Conservation (phyloP, 2,888 invertebrate genomes). For the Diarsia dahlii region DNA sequence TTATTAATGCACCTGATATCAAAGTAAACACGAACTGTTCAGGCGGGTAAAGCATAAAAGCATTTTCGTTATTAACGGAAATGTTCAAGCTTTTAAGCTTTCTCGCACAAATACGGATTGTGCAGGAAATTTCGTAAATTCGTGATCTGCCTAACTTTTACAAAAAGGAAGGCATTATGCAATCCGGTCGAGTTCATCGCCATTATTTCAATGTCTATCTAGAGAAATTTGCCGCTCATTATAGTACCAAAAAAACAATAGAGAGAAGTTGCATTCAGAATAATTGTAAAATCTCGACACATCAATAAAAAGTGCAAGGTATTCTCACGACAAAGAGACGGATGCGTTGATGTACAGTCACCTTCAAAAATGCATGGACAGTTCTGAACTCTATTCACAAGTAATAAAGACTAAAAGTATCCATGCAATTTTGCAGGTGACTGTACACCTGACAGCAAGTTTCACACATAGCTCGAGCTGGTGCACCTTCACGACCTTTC, state of each 20-base stretch:
- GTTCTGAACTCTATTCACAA: too few relatives aligned
- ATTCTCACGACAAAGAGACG: constrained; percentile 55
- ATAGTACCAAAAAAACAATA: constrained; percentile 63
- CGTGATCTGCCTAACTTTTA: constrained; percentile 59
- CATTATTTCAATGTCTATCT: constrained; percentile 48
- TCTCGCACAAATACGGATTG: constrained; percentile 20
- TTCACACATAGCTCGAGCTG: constrained; percentile 14
- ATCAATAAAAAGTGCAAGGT: constrained; percentile 62
- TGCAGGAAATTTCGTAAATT: constrained; percentile 61
- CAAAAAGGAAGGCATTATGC: constrained; percentile 65
- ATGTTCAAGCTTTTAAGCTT: neutral
- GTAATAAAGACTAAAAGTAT: too few relatives aligned
- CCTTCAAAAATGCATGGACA: too few relatives aligned
- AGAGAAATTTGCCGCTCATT: constrained; percentile 63
- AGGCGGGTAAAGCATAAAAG: constrained; percentile 11
- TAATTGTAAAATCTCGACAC: constrained; percentile 41
- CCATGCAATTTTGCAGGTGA: too few relatives aligned
- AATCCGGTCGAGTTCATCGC: constrained; percentile 65
- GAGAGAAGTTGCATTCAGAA: constrained; percentile 55
- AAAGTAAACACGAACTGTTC: neutral
- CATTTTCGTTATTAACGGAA: constrained; percentile 13
- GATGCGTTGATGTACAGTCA: constrained; percentile 25
- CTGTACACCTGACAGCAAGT: constrained; percentile 19
- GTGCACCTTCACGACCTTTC: constrained; percentile 2
- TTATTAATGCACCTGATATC: neutral